Conservation (phyloP, 2,113 vertebrate species). For the Chamaea fasciata region DNA sequence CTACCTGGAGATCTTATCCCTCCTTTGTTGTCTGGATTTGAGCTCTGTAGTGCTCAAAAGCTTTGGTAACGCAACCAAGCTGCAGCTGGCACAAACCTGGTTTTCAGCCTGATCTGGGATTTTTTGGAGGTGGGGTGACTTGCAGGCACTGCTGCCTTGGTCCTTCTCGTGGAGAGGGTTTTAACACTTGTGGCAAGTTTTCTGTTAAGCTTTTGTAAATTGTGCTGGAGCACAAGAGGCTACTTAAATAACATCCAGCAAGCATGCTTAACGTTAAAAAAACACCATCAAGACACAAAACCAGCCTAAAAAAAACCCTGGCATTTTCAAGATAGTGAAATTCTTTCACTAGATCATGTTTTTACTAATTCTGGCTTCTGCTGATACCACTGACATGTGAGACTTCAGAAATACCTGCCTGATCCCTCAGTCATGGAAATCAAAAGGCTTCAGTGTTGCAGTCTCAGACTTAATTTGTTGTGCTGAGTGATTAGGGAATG, state of each 20-base stretch:
- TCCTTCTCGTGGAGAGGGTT: neutral
- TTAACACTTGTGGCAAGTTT: neutral
- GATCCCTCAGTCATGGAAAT: constrained; percentile 2
- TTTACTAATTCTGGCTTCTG: neutral
- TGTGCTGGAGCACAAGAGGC: neutral
- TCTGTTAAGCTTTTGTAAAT: neutral
- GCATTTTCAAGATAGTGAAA: neutral
- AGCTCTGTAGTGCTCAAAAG: neutral
- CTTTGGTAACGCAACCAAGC: neutral
- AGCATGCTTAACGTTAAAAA: neutral
- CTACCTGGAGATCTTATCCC: neutral
- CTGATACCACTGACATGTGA: neutral
- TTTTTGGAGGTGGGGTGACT: neutral
- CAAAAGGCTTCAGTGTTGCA: constrained; percentile 27
- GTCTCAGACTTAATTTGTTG: neutral
- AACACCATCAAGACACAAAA: neutral
- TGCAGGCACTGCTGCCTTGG: neutral
- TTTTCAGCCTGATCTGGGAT: neutral
- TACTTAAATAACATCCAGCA: neutral
- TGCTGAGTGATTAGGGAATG: constrained; percentile 7
- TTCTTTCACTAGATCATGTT: neutral
- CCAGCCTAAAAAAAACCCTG: neutral
- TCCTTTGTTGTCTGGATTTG: neutral
- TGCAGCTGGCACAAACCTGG: neutral
- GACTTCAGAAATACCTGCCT: constrained; percentile 3